Base-by-base conservation (phyloP, 1,140 invertebrate genomes). In the Polyergus mexicanus region DNA sequence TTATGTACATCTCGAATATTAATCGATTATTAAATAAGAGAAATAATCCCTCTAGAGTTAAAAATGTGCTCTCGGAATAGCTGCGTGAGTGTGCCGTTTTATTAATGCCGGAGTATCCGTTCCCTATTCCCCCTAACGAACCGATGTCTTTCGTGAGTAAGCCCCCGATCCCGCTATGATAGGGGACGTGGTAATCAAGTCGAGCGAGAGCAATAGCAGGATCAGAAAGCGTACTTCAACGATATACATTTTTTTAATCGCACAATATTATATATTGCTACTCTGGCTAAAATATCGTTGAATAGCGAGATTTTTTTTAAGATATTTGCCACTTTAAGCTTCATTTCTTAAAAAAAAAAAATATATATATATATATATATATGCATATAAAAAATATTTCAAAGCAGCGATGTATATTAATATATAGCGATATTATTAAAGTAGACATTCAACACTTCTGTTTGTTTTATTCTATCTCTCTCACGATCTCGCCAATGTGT, bases 111-210 rank as follows among this genome's bases (percentile, higher is more conserved):
- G 32, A 41, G 71, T 74, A 58, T 74, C 71, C 71, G 71, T 60
- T 58, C 71, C 69, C 54, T 54, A 7, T 74, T 74, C 32, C 71
- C 71, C 71, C 71, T 74, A 74, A 74, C 71, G 71, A 74, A 54
- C 71, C 58, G 32, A 38, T 74, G 71, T 74, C 71, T 74, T 74
- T 54, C 71, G 71, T 22, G 71, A 35, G 71, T 54, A 11, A 74
- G 54, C 54, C 71, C 71, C 35, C 54, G 71, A 74, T 74, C 71
- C 54, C 19, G 71, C 8, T 58, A 35, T 58, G 71, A 74, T 74
- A 74, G 71, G 71, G 71, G 71, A 74, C 71, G 56, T 11, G 38
- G 54, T 74, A 74, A 74, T 74, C 71, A 74, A 74, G 71, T 54
- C 35, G 71, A 38, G 19, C n/a, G 71, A 74, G 54, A 74, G 54